Percentiles rank a stretch among this genome's conserved stretches.
phyloP scores from a whole-genome alignment of 2,113 vertebrate species.

The Proterorhinus semilunaris region DNA sequence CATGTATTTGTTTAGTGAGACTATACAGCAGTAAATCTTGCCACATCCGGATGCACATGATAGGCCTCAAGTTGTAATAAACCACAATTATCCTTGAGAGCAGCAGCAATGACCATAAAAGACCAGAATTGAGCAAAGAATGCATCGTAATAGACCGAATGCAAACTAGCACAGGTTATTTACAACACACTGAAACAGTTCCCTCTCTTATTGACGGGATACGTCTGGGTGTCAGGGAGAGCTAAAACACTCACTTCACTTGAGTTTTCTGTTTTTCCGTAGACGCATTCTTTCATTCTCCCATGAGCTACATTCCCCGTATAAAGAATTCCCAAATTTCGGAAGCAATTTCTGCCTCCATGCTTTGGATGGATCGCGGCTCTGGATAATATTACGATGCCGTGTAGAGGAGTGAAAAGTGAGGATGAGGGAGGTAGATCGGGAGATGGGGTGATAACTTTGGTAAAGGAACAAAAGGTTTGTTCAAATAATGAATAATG shows the following conservation, averaged over 20 bases:
- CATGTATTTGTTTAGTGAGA: not conserved
- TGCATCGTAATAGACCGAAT: slow-evolving; percentile 38
- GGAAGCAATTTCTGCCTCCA: slow-evolving; percentile 43
- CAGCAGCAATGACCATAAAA: slow-evolving; percentile 37
- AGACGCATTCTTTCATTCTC: slow-evolving; percentile 50
- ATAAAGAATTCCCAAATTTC: slow-evolving; percentile 43
- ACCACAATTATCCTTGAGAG: slow-evolving; percentile 25
- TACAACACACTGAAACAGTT: slow-evolving; percentile 28
- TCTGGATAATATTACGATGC: slow-evolving; percentile 59
- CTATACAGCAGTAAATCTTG: not conserved
- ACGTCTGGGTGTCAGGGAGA: slow-evolving; percentile 18
- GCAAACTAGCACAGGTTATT: slow-evolving; percentile 36
- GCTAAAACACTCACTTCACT: slow-evolving; percentile 39
- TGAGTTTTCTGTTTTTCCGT: slow-evolving; percentile 28
- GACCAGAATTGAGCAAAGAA: slow-evolving; percentile 28
- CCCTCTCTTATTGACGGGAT: slow-evolving; percentile 15
- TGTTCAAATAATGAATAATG: too few relatives aligned
- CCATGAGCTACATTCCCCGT: slow-evolving; percentile 45
- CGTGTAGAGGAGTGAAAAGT: slow-evolving; percentile 21
- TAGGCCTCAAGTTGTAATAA: slow-evolving; percentile 6
- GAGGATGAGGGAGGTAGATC: slow-evolving; percentile 17
- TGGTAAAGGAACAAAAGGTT: slow-evolving; percentile 60
- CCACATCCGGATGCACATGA: not conserved
- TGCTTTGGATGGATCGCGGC: slow-evolving; percentile 41
- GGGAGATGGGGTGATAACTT: slow-evolving; percentile 11